Evolutionary conservation across 2,888 invertebrate species (phyloP).

Genomic region (Acanthosoma haemorrhoidale): DNA sequence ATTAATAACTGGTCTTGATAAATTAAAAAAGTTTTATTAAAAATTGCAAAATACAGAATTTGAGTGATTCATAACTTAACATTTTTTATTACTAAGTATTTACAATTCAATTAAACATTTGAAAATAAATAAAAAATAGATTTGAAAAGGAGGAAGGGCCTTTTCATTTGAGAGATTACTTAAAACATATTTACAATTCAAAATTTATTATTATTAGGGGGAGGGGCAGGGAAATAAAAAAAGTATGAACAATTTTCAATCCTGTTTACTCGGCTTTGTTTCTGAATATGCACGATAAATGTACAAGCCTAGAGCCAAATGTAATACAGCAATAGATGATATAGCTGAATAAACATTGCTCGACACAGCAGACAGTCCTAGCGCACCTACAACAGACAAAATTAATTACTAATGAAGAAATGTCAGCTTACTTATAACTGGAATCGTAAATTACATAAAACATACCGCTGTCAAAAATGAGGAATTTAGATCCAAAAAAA

Average conservation of each 20-base stretch:
- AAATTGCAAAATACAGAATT: too few relatives aligned
- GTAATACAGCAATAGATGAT: conserved; percentile 66
- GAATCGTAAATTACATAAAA: neutral
- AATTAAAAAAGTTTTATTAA: too few relatives aligned
- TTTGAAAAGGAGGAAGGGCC: too few relatives aligned
- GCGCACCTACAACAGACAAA: conserved; percentile 48
- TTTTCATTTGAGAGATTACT: too few relatives aligned
- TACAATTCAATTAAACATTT: too few relatives aligned
- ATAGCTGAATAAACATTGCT: conserved; percentile 76
- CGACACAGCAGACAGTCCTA: conserved; percentile 51
- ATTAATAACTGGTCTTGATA: too few relatives aligned
- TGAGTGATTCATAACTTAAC: too few relatives aligned
- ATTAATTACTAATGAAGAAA: neutral
- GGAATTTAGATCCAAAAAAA: conserved; percentile 64
- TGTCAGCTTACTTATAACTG: neutral
- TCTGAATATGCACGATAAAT: conserved; percentile 71
- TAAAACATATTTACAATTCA: too few relatives aligned
- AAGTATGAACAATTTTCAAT: conserved; percentile 24
- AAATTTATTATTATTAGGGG: too few relatives aligned
- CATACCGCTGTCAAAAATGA: conserved; percentile 65
- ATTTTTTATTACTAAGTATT: too few relatives aligned
- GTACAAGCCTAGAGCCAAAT: conserved; percentile 69
- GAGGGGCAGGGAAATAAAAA: too few relatives aligned
- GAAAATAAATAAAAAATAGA: too few relatives aligned
- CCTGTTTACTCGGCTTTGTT: conserved; percentile 39